A percentile compares a stretch with the other conserved stretches of the same genome.
These are phyloP conservation scores for Saturnia pavonia DNA, from an alignment of 2,888 invertebrate genomes.

Conservation along the genomic window DNA sequence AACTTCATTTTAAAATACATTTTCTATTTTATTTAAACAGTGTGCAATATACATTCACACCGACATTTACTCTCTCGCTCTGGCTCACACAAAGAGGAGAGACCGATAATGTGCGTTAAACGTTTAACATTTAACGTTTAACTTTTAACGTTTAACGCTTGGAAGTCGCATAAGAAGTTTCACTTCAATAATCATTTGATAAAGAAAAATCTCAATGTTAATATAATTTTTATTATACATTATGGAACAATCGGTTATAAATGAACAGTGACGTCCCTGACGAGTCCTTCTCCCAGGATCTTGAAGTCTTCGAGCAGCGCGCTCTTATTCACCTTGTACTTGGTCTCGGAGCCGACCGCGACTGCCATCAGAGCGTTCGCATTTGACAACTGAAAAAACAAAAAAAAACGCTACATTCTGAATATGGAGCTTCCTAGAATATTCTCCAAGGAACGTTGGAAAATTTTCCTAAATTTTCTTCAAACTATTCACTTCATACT, in stretches of 20 bases:
- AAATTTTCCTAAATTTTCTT: too few relatives aligned
- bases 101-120: too few relatives aligned
- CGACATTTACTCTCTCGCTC: too few relatives aligned
- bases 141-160: too few relatives aligned
- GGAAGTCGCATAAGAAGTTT: too few relatives aligned
- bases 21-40: too few relatives aligned
- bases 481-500: too few relatives aligned
- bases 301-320: constrained; percentile 88
- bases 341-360: constrained; percentile 56
- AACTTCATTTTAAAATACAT: too few relatives aligned
- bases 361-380: constrained; percentile 80
- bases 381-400: constrained; percentile 70
- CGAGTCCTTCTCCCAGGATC: constrained; percentile 85
- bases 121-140: too few relatives aligned
- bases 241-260: not conserved
- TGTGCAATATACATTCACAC: too few relatives aligned
- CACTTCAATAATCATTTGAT: too few relatives aligned
- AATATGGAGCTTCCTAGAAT: not conserved
- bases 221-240: not conserved
- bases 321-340: constrained; percentile 83
- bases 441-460: not conserved
- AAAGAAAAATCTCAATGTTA: not conserved
- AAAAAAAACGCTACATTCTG: not conserved
- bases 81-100: too few relatives aligned
- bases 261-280: constrained; percentile 74